Base-by-base conservation (phyloP, 2,797 vertebrate species). In the Enteromius anoplus region DNA sequence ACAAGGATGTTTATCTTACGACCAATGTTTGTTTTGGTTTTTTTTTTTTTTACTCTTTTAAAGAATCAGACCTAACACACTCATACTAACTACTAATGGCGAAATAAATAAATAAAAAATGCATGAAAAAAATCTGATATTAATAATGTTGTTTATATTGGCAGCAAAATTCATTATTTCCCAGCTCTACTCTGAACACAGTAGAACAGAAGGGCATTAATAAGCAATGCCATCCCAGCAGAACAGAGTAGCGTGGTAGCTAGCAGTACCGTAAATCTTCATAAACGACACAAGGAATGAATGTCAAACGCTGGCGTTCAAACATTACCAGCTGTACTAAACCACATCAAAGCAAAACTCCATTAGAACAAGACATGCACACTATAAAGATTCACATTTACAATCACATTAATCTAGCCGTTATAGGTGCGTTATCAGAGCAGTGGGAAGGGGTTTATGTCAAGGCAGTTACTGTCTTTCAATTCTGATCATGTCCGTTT, bases 381-480 rank as follows among this genome's bases (percentile, higher is more conserved):
- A 29, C n/a, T 34, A 47, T 78, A 78, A 5, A 83, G 83, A 89
- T 87, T 62, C 75, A 78, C 87, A 87, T 91, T 92, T 89, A 90
- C 86, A 75, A 5, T 2, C 81, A 86, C 87, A 91, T 91, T 88
- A 92, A 92, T 88, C 87, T 86, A 51, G 86, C 34, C 85, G 86
- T 87, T 90, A 88, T 91, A 91, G 88, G 55, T 70, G 72, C 60
- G 79, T 53, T 77, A 75, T 75, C 11, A 15, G 51, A 21, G 5
- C 49, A 75, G 14, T 14, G 72, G 32, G 21, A 75, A 55, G 21
- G 21, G 51, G 21, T 58, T 75, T 26, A 75, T 58, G 34, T 40
- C n/a, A 15, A 75, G 21, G 21, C n/a, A 58, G 73, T 75, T 58
- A 58, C 37, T 6, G 12, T 55, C 32, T 75, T 40, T 58, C 12